phyloP scores from a whole-genome alignment of 1,140 invertebrate species.

The Lepidotrigona ventralis region DNA sequence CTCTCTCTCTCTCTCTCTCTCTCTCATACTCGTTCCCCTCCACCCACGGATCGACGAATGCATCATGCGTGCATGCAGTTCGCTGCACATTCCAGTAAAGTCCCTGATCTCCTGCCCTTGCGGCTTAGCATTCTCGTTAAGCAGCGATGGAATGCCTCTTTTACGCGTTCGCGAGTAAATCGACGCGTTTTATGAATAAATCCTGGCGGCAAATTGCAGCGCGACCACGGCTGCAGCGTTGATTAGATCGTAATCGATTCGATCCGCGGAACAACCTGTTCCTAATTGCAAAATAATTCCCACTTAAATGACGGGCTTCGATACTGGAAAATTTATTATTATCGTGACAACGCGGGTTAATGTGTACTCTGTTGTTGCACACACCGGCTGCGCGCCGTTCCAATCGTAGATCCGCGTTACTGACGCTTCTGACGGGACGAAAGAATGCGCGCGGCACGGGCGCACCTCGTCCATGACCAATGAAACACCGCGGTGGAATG shows the following conservation, averaged over 20 bases:
- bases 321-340: constrained; percentile 28
- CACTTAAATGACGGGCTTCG: constrained; percentile 19
- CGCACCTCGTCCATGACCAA: constrained; percentile 22
- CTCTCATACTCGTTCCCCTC: not conserved
- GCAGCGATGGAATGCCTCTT: constrained; percentile 30
- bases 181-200: constrained; percentile 45
- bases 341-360: not conserved
- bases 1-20: too few relatives aligned
- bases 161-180: constrained; percentile 12
- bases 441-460: not conserved
- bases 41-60: constrained; percentile 30
- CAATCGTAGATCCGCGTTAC: not conserved
- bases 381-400: not conserved
- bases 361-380: too few relatives aligned
- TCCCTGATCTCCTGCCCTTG: constrained; percentile 54
- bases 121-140: constrained; percentile 45
- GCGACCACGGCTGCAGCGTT: too few relatives aligned
- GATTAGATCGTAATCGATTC: constrained; percentile 49
- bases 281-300: constrained; percentile 41
- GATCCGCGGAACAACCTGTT: constrained; percentile 32
- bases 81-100: constrained; percentile 48
- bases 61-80: constrained; percentile 34
- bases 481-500: constrained; percentile 22
- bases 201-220: constrained; percentile 27
- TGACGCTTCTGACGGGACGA: not conserved